A percentile compares a stretch with the other conserved stretches of the same genome.
Evolutionary conservation across 30 jellyfish, hydroid and myxozoan genomes (phyloP).

Genomic region (Turritopsis dohrnii): DNA sequence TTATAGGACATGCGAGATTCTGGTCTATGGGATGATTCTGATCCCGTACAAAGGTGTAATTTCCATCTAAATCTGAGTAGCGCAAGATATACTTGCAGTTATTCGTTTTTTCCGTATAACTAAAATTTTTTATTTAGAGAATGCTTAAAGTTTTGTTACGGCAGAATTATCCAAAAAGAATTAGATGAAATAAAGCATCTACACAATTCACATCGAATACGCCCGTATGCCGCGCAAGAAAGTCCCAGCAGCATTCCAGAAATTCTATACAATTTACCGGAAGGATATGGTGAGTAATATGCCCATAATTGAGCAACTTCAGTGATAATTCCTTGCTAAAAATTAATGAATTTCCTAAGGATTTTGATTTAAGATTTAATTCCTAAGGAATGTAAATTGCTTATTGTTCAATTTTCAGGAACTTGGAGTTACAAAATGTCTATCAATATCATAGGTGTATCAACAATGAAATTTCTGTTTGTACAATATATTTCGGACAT

Average conservation of each 20-base stretch:
- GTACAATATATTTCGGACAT: too few species aligned
- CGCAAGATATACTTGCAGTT: neutral
- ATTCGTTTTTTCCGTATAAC: neutral
- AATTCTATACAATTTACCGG: too few species aligned
- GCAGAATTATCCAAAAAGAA: neutral
- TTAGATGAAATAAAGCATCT: neutral
- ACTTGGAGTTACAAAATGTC: too few species aligned
- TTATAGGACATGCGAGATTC: conserved; percentile 14
- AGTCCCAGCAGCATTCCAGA: neutral
- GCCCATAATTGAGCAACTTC: too few species aligned
- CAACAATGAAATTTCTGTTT: too few species aligned
- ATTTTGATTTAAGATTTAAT: too few species aligned
- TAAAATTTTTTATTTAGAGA: neutral
- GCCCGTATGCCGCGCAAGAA: neutral
- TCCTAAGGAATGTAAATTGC: too few species aligned
- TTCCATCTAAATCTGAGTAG: neutral
- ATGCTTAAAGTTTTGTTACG: neutral
- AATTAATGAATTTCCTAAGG: too few species aligned
- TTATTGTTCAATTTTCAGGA: too few species aligned
- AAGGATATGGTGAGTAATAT: too few species aligned
- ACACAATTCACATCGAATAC: neutral
- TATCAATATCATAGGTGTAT: too few species aligned
- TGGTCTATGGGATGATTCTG: conserved; percentile 16
- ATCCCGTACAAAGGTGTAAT: neutral
- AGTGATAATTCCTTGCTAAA: too few species aligned